Conservation (phyloP, 2,888 invertebrate genomes). For the Nymphalis polychloros region DNA sequence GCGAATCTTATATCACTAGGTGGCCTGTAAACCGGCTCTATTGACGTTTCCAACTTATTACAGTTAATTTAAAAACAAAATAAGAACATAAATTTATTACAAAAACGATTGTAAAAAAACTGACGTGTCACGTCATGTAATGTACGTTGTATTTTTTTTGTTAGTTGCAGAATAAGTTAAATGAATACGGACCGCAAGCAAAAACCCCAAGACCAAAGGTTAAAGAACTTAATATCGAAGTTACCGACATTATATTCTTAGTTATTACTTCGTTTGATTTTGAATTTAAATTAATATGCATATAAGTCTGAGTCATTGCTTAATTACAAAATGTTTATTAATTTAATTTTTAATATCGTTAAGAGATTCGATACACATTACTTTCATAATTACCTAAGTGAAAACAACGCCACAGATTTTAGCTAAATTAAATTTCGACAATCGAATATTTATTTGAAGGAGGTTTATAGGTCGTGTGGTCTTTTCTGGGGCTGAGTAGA, state of each 20-base stretch:
- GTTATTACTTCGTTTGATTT: not conserved
- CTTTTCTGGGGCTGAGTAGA: too few relatives aligned
- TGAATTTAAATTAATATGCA: not conserved
- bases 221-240: conserved; percentile 20
- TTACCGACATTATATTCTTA: not conserved
- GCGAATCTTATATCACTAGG: too few relatives aligned
- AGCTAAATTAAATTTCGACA: not conserved
- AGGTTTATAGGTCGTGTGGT: too few relatives aligned
- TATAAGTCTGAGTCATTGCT: not conserved
- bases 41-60: not conserved
- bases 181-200: conserved; percentile 10
- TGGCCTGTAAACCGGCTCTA: too few relatives aligned
- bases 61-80: conserved; percentile 2
- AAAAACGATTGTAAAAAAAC: conserved; percentile 1
- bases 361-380: not conserved
- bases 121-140: not conserved
- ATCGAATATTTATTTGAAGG: not conserved
- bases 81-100: not conserved
- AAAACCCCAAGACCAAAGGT: conserved; percentile 20
- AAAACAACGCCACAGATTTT: not conserved
- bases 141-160: conserved; percentile 3
- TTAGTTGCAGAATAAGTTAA: not conserved
- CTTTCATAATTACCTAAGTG: not conserved
- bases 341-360: conserved; percentile 6
- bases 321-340: conserved; percentile 1